phyloP scores from a whole-genome alignment of 2,888 invertebrate species.

The Pantelozetes paolii region DNA sequence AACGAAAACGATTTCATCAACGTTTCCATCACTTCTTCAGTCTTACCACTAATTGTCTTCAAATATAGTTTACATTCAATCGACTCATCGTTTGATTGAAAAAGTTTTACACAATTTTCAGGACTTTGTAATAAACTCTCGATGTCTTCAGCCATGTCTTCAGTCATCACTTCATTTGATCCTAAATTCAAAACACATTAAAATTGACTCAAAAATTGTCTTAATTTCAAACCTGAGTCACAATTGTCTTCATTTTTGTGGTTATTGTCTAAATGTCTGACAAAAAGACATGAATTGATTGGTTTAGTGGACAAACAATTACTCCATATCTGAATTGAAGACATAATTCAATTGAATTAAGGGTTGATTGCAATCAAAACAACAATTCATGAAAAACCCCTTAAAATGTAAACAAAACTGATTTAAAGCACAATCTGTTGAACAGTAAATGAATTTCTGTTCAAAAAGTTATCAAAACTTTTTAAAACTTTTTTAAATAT shows the following conservation, averaged over 20 bases:
- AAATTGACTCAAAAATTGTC: neutral
- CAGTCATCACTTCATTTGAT: too few species aligned
- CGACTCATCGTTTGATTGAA: neutral
- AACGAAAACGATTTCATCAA: neutral
- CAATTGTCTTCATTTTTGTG: neutral
- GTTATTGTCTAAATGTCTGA: neutral
- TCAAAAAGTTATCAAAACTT: too few species aligned
- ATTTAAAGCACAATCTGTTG: too few species aligned
- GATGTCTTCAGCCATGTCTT: too few species aligned
- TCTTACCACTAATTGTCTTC: neutral
- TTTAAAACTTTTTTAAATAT: too few species aligned
- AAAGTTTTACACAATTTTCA: neutral
- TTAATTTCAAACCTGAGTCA: neutral
- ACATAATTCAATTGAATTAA: neutral
- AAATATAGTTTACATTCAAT: neutral
- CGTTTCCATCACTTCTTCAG: neutral
- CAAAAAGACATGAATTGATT: neutral
- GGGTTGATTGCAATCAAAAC: neutral
- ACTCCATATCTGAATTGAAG: neutral
- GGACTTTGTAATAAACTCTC: neutral
- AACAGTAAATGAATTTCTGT: too few species aligned
- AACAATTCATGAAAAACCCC: neutral
- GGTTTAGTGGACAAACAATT: constrained; percentile 7
- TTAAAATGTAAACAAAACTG: too few species aligned
- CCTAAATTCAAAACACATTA: neutral